Evolutionary conservation across 2,888 invertebrate species (phyloP), one percentile per base, ranked within the genome.

Genomic region (Epirrhoe alternata): DNA sequence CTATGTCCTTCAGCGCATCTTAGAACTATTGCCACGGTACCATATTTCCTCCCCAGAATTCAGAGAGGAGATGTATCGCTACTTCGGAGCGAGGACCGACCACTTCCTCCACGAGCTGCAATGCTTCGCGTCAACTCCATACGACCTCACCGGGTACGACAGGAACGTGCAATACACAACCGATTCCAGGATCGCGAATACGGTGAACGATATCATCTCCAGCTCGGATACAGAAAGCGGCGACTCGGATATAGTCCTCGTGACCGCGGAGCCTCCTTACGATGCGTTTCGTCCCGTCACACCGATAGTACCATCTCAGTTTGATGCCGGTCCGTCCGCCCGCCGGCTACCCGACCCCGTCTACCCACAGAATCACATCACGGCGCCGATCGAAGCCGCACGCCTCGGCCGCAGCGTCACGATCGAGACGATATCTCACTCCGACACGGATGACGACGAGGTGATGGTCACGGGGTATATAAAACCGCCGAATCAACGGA

Each of bases 41-140:
- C 95, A 97, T 79, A 94, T 97, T 69, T 94, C 92, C 72, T 95
- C 96, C 67, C 83, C 94, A 7, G 95, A 96, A 78, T 98, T 98
- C 87, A 94, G 95, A 47, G 94, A 95, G 50, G 92, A 95, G 12
- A 86, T 98, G 59, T 93, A 94, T 33, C 95, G 96, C 12, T 96
- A 95, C 83, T 93, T 98, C 69, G 95, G 96, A 17, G 89, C 93
- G 0, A 94, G 96, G 73, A 97, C 98, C 0, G 95, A 95, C 65
- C 98, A 98, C 86, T 99, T 99, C 84, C 94, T 97, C 38, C 98
- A 98, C 83, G 98, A 99, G 83, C 94, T 99, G 68, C 95, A 96
- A 77, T 96, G 95, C 84, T 99, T 97, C 89, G 97, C 98, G 38
- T 94, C 96, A 33, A 97, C 98, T 10, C 97, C 97, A 0, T 97